These are phyloP conservation scores for Arvicanthis niloticus DNA, from an alignment of 2,113 vertebrate genomes.

Conservation along the genomic window DNA sequence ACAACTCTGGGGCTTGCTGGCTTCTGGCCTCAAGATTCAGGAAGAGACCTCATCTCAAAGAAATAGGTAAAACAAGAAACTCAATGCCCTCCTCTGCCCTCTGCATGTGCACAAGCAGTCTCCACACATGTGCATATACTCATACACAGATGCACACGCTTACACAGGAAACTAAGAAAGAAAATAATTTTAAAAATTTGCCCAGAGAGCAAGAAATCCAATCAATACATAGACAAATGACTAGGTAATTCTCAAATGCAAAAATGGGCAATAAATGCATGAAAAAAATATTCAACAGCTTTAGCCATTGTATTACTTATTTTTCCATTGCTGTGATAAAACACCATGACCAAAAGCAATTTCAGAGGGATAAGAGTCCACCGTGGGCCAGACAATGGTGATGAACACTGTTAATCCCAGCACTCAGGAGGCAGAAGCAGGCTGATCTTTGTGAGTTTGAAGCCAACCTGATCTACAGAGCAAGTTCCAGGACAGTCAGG, in stretches of 20 bases:
- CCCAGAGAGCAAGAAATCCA: background rate
- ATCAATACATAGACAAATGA: background rate
- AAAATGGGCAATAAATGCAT: background rate
- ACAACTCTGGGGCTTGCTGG: background rate
- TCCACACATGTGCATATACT: background rate
- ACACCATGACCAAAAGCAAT: background rate
- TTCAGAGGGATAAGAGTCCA: background rate
- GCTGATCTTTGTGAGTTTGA: background rate
- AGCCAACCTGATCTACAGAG: background rate
- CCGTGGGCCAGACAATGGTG: background rate
- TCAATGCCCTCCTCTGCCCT: background rate
- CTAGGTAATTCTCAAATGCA: background rate
- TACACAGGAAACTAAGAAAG: background rate
- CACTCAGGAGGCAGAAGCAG: background rate
- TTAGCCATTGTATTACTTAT: background rate
- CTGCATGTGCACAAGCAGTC: background rate
- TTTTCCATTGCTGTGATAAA: background rate
- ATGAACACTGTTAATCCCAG: background rate
- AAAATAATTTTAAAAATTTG: background rate
- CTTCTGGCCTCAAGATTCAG: background rate
- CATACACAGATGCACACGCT: background rate
- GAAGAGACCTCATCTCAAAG: background rate
- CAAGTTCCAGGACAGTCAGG: background rate
- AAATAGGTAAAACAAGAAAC: background rate
- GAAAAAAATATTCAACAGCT: background rate